Conservation (phyloP, 2,797 vertebrate species). For the Scyliorhinus canicula region DNA sequence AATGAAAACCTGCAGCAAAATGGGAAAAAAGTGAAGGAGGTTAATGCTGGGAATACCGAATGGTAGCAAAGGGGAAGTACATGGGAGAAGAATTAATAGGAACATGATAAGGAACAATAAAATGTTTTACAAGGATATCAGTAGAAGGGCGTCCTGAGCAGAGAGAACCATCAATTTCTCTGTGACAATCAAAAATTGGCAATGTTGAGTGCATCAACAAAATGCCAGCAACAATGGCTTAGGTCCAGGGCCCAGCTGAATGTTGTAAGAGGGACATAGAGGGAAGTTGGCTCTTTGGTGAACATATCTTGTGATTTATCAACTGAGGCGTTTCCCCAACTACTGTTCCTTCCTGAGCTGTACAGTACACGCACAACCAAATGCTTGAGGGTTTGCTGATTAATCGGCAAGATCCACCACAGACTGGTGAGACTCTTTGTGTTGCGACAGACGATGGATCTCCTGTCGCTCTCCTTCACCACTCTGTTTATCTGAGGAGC, state of each 20-base stretch:
- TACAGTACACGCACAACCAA: not conserved
- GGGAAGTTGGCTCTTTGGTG: not conserved
- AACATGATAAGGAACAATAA: not conserved
- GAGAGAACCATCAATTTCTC: not conserved
- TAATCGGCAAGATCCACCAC: not conserved
- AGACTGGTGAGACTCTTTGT: no score
- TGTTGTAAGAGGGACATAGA: not conserved
- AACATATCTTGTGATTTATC: not conserved
- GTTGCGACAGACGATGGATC: not conserved
- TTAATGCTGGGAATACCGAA: not conserved
- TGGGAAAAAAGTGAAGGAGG: not conserved
- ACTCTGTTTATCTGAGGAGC: no score
- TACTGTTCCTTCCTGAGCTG: not conserved
- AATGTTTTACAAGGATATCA: not conserved
- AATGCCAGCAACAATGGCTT: not conserved
- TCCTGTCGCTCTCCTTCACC: not conserved
- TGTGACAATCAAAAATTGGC: not conserved
- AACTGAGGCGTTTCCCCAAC: not conserved
- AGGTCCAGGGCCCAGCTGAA: not conserved
- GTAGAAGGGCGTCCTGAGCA: not conserved
- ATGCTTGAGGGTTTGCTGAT: not conserved
- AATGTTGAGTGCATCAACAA: not conserved
- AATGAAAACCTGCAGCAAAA: not conserved
- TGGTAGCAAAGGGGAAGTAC: not conserved
- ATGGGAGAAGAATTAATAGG: not conserved